Percentiles rank a stretch among this genome's conserved stretches.
Evolutionary conservation across 2,113 vertebrate species (phyloP).

Genomic region (Notiomystis cincta): DNA sequence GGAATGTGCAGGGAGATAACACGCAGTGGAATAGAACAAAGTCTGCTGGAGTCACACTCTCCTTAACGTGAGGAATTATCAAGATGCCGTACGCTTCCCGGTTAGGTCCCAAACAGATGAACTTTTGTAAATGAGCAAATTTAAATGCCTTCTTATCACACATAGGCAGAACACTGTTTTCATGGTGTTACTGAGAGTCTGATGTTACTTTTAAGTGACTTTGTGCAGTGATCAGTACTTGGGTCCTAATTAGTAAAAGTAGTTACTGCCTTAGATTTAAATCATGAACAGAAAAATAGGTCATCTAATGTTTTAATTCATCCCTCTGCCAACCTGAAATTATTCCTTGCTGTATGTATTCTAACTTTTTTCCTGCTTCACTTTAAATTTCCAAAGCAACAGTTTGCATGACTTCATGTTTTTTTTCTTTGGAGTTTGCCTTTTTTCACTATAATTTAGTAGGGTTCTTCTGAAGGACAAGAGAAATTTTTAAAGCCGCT

Average conservation of each 20-base stretch:
- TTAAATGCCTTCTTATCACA: conserved; percentile 44
- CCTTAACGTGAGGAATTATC: conserved; percentile 38
- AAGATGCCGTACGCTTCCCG: neutral
- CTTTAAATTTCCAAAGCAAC: neutral
- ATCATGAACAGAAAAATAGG: neutral
- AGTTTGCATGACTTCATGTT: neutral
- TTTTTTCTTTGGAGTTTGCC: neutral
- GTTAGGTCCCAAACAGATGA: conserved; percentile 22
- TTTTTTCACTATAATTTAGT: neutral
- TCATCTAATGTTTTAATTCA: neutral
- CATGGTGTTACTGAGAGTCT: neutral
- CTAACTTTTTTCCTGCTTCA: neutral
- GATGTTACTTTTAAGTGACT: conserved; percentile 32
- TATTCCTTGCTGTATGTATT: neutral
- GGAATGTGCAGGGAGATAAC: conserved; percentile 47
- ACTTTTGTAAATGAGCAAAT: conserved; percentile 51
- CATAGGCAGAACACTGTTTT: neutral
- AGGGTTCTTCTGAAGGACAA: neutral
- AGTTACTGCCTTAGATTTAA: neutral
- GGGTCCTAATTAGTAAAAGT: neutral
- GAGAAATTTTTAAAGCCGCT: neutral
- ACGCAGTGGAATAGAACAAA: neutral
- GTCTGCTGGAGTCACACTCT: conserved; percentile 34
- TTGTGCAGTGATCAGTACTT: conserved; percentile 13
- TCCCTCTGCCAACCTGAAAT: neutral